Evolutionary conservation across 2,113 vertebrate genomes (phyloP).

Genomic region (Odontophorus gujanensis): DNA sequence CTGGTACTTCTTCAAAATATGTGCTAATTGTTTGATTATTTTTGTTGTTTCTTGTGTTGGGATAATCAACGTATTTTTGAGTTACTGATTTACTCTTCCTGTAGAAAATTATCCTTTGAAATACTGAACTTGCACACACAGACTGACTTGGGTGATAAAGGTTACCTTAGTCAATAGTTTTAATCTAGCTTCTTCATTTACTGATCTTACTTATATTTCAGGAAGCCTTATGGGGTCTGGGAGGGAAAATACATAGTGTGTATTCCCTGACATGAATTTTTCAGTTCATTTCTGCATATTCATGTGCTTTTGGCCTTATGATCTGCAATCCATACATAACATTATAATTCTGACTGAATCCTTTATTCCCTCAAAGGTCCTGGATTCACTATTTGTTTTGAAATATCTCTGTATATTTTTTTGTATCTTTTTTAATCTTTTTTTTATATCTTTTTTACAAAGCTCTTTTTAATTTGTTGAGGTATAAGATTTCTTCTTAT

Average conservation of each 20-base stretch:
- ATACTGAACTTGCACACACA: background rate
- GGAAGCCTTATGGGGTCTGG: background rate
- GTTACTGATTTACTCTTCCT: background rate
- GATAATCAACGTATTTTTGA: background rate
- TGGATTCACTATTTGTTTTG: background rate
- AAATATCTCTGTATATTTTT: background rate
- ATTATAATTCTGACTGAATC: background rate
- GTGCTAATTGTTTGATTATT: background rate
- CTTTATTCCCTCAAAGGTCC: background rate
- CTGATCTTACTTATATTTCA: background rate
- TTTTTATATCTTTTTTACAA: background rate
- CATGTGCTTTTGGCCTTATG: background rate
- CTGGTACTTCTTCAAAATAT: background rate
- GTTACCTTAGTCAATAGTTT: background rate
- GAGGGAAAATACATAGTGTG: background rate
- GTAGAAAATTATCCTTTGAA: background rate
- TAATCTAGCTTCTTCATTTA: background rate
- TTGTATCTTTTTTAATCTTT: too few species aligned
- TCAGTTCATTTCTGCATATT: background rate
- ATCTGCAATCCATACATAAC: background rate
- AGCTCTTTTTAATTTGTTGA: background rate
- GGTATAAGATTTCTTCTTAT: background rate
- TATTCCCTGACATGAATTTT: background rate
- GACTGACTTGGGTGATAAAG: background rate
- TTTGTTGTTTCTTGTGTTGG: background rate